Percentiles rank a stretch among this genome's conserved stretches.
phyloP scores from a whole-genome alignment of 2,797 vertebrate genomes.

The Varecia variegata region DNA sequence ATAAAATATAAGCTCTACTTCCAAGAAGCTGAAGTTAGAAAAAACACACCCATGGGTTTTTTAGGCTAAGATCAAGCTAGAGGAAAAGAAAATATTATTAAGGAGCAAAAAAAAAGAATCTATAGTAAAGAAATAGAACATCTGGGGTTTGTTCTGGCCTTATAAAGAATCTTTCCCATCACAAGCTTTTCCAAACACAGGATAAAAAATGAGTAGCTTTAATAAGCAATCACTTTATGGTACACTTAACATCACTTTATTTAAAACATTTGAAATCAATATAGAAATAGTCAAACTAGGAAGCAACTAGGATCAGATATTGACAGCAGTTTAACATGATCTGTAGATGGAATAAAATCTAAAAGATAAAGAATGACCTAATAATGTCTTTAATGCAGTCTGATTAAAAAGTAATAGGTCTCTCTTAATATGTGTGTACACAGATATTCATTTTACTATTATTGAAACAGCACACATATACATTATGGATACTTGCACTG shows the following conservation, averaged over 20 bases:
- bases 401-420: background rate
- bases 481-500: background rate
- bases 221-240: background rate
- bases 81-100: background rate
- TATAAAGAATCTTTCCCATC: background rate
- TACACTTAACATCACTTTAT: background rate
- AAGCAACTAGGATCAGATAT: constrained; percentile 2
- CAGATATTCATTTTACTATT: background rate
- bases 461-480: background rate
- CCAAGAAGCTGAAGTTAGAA: background rate
- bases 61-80: background rate
- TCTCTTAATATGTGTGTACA: background rate
- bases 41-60: background rate
- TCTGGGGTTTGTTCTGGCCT: background rate
- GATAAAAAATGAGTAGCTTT: constrained; percentile 1
- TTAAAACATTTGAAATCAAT: constrained; percentile 4
- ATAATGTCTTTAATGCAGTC: background rate
- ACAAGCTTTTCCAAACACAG: constrained; percentile 18
- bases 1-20: background rate
- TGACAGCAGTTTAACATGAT: background rate
- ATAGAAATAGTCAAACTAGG: background rate
- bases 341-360: background rate
- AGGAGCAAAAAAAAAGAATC: background rate
- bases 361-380: background rate
- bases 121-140: background rate